Percentiles rank a stretch among this genome's conserved stretches.
phyloP scores from a whole-genome alignment of 2,113 vertebrate genomes.

The Passerina amoena region DNA sequence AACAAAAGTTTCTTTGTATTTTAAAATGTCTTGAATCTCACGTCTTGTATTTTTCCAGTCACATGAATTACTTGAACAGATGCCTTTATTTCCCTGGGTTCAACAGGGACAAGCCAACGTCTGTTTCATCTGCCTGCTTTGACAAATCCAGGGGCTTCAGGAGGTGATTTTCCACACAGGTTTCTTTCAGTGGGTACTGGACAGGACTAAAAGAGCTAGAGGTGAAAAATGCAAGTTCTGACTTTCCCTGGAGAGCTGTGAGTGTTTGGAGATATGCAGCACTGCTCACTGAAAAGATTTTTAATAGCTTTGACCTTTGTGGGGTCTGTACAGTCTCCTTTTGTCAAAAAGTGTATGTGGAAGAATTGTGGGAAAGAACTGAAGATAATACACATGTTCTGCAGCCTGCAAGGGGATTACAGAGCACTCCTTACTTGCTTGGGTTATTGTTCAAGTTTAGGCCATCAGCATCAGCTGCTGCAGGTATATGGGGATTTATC shows the following conservation, averaged over 20 bases:
- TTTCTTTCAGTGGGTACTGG: background rate
- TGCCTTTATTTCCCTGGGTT: background rate
- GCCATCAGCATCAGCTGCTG: background rate
- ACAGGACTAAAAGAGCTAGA: background rate
- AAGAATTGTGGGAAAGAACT: conserved; percentile 1
- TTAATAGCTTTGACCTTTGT: conserved; percentile 57
- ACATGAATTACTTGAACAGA: background rate
- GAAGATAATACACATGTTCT: background rate
- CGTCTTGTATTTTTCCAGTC: background rate
- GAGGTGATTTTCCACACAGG: background rate
- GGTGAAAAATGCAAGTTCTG: background rate
- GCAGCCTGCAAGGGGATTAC: background rate
- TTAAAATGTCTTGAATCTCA: background rate
- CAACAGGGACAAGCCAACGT: background rate
- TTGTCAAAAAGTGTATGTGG: conserved; percentile 11
- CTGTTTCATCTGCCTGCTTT: background rate
- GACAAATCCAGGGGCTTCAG: background rate
- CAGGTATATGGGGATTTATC: background rate
- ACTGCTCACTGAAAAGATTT: conserved; percentile 18
- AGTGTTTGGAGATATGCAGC: conserved; percentile 10
- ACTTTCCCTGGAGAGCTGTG: background rate
- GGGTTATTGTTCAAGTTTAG: background rate
- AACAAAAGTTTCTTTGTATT: background rate
- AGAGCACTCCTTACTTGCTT: background rate
- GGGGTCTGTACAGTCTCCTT: background rate